Conservation (phyloP, 2,888 invertebrate species). For the Synanthedon vespiformis region DNA sequence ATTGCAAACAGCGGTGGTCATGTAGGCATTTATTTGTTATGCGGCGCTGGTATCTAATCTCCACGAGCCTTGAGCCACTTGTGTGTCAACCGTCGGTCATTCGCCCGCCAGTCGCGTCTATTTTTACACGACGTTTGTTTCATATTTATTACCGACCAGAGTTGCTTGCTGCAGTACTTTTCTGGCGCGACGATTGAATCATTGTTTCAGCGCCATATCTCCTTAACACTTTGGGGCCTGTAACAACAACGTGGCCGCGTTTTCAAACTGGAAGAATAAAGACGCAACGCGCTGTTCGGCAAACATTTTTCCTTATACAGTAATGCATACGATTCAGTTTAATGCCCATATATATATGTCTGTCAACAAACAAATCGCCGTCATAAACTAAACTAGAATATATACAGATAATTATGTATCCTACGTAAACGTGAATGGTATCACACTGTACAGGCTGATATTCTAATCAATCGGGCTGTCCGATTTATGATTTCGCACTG, state of each 20-base stretch:
- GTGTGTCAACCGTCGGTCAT: slow-evolving; percentile 66
- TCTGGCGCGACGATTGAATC: slow-evolving; percentile 36
- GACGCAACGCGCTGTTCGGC: too few species aligned
- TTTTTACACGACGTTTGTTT: slow-evolving; percentile 57
- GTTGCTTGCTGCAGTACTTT: slow-evolving; percentile 24
- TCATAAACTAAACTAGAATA: too few species aligned
- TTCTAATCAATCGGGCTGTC: too few species aligned
- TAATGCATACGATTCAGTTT: too few species aligned
- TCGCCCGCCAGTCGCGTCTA: slow-evolving; percentile 51
- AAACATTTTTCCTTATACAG: too few species aligned
- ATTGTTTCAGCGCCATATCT: slow-evolving; percentile 21
- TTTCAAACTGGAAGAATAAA: too few species aligned
- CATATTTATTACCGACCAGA: slow-evolving; percentile 46
- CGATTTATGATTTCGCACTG: too few species aligned
- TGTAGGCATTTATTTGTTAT: slow-evolving; percentile 37
- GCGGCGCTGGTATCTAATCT: slow-evolving; percentile 56
- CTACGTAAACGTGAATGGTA: too few species aligned
- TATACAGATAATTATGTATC: too few species aligned
- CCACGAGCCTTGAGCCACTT: slow-evolving; percentile 62
- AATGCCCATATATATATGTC: too few species aligned
- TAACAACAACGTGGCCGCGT: not conserved
- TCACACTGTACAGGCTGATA: too few species aligned
- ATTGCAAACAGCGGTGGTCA: slow-evolving; percentile 46
- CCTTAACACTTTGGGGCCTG: not conserved
- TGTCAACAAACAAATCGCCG: too few species aligned